Base-by-base conservation (phyloP, 2,888 invertebrate genomes). In the Prosapia bicincta region DNA sequence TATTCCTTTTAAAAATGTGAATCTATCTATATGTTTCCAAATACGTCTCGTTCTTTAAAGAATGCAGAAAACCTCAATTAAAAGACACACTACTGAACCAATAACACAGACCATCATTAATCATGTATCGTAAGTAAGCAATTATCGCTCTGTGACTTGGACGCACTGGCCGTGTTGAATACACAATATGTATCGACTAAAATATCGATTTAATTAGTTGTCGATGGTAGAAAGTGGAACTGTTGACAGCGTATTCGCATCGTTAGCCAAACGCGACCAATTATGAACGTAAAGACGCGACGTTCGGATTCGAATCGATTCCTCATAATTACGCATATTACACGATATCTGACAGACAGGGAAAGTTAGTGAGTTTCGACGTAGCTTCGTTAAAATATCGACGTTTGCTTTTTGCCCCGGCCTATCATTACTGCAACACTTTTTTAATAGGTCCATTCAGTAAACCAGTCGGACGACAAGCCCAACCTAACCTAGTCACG, bases 201-300 rank as follows among this genome's bases (percentile, higher is more conserved):
- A 69, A 69, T 69, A 74, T 74, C 20, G 68, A 74, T 74, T 74
- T 74, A 74, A 74, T 74, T 74, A 74, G 20, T 54, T 54, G 54
- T 54, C 54, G n/a, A 54, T 54, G 3, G 54, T 54, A 54, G 54
- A 54, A 54, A 54, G 54, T 54, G 3, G 54, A 54, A 54, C 54
- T 3, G 54, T 20, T 54, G 54, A 54, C 54, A 54, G 54, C 3
- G 20, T 54, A 3, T 20, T 20, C 54, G 10, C 38, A 38, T 38
- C 38, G 38, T 38, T 38, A 38, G 20, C 20, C 7, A 20, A 6
- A 5, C 54, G 6, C 54, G 20, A 54, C 54, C 54, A 54, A 54
- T 54, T 54, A 54, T 54, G 54, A 54, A 54, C 13, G 38, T 13
- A 38, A 20, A n/a, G 54, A 54, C 54, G 54, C 5, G 5, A 20